phyloP scores from a whole-genome alignment of 2,888 invertebrate genomes.

The Diaprepes abbreviatus region DNA sequence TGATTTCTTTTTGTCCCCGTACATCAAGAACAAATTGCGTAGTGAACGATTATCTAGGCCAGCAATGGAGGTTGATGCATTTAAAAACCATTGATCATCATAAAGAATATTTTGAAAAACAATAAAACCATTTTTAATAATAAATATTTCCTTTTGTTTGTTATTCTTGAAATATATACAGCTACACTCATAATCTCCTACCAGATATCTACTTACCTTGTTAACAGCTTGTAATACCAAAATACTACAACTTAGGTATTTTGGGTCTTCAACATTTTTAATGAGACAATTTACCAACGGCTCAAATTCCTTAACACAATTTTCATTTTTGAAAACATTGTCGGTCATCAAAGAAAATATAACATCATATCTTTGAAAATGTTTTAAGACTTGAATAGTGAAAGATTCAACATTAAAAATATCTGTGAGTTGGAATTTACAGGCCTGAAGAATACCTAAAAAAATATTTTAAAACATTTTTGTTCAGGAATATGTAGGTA shows the following conservation, averaged over 20 bases:
- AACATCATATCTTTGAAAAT: conserved; percentile 54
- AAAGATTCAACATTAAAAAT: conserved; percentile 52
- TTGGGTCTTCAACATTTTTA: conserved; percentile 54
- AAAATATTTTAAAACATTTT: too few species aligned
- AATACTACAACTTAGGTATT: conserved; percentile 56
- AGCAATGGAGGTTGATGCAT: too few species aligned
- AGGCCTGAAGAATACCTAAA: conserved; percentile 58
- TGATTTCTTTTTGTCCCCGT: too few species aligned
- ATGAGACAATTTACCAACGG: conserved; percentile 53
- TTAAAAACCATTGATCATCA: too few species aligned
- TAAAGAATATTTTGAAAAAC: too few species aligned
- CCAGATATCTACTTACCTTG: conserved; percentile 60
- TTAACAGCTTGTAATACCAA: conserved; percentile 56
- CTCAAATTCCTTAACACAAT: conserved; percentile 53
- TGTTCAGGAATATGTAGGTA: too few species aligned
- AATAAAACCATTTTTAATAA: too few species aligned
- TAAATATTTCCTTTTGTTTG: too few species aligned
- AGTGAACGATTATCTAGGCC: too few species aligned
- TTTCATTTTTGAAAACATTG: conserved; percentile 57
- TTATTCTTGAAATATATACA: too few species aligned
- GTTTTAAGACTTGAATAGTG: conserved; percentile 52
- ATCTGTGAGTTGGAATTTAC: conserved; percentile 48
- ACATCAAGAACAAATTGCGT: too few species aligned
- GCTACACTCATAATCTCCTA: too few species aligned
- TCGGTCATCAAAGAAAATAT: conserved; percentile 56